Evolutionary conservation across 2,113 vertebrate genomes (phyloP).

Genomic region (Formicarius rufipectus): DNA sequence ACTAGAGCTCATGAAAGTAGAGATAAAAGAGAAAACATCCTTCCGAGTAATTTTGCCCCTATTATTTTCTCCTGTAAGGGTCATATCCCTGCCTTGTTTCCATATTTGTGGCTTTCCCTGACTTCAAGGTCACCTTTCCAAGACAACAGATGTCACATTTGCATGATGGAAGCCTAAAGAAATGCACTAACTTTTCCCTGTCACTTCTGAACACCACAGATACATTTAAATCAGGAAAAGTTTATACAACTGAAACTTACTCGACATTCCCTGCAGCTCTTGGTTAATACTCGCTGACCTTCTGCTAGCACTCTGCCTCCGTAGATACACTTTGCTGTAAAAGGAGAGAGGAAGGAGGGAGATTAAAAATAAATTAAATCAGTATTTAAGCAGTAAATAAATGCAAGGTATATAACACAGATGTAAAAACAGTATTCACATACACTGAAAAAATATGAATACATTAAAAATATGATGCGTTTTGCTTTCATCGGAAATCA

Average conservation of each 20-base stretch:
- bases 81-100: neutral
- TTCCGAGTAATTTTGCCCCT: neutral
- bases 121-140: neutral
- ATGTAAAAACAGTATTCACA: neutral
- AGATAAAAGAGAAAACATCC: neutral
- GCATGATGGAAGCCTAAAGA: slow-evolving; percentile 22
- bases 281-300: slow-evolving; percentile 85
- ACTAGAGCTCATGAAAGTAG: neutral
- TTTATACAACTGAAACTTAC: slow-evolving; percentile 73
- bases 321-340: slow-evolving; percentile 88
- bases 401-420: neutral
- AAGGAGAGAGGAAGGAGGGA: neutral
- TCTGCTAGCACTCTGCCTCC: slow-evolving; percentile 86
- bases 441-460: neutral
- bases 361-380: neutral
- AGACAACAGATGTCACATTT: slow-evolving; percentile 7
- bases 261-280: slow-evolving; percentile 89
- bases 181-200: neutral
- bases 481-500: neutral
- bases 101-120: neutral
- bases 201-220: neutral
- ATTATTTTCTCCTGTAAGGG: neutral
- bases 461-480: neutral
- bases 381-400: neutral
- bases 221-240: neutral